A percentile compares a stretch with the other conserved stretches of the same genome.
Evolutionary conservation across 64 coral and sea anemone genomes (phyloP).

Genomic region (Montipora sp.): DNA sequence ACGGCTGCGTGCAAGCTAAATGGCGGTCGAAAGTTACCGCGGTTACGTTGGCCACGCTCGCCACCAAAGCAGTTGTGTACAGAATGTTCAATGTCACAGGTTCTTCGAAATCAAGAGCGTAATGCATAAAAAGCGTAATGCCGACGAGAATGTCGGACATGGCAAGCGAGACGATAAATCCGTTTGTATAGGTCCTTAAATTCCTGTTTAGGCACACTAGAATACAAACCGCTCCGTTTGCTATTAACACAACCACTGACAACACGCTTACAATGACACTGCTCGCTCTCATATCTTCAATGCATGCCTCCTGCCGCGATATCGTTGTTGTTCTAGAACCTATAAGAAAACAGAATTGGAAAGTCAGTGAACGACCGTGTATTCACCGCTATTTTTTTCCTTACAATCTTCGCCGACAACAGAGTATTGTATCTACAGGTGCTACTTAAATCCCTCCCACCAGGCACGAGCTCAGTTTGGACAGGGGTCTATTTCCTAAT

Average conservation of each 20-base stretch:
- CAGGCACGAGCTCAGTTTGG: neutral
- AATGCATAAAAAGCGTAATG: slow-evolving; percentile 65
- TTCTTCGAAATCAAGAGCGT: slow-evolving; percentile 27
- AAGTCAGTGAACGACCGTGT: neutral
- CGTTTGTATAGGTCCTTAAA: slow-evolving; percentile 72
- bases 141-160: slow-evolving; percentile 70
- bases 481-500: neutral
- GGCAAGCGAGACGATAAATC: slow-evolving; percentile 74
- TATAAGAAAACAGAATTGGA: neutral
- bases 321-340: neutral
- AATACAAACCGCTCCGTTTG: slow-evolving; percentile 63
- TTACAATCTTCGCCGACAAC: neutral
- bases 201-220: slow-evolving; percentile 61
- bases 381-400: neutral
- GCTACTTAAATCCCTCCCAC: neutral
- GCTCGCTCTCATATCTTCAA: neutral
- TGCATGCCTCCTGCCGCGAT: neutral
- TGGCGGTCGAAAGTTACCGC: slow-evolving; percentile 81
- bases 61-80: slow-evolving; percentile 58
- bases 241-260: slow-evolving; percentile 47
- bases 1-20: slow-evolving; percentile 62
- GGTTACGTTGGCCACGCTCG: slow-evolving; percentile 69
- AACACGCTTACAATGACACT: slow-evolving; percentile 62
- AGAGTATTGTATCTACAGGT: neutral
- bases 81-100: slow-evolving; percentile 62